A percentile compares a stretch with the other conserved stretches of the same genome.
Evolutionary conservation across 1,140 invertebrate genomes (phyloP).

Genomic region (Drosophila kikkawai): DNA sequence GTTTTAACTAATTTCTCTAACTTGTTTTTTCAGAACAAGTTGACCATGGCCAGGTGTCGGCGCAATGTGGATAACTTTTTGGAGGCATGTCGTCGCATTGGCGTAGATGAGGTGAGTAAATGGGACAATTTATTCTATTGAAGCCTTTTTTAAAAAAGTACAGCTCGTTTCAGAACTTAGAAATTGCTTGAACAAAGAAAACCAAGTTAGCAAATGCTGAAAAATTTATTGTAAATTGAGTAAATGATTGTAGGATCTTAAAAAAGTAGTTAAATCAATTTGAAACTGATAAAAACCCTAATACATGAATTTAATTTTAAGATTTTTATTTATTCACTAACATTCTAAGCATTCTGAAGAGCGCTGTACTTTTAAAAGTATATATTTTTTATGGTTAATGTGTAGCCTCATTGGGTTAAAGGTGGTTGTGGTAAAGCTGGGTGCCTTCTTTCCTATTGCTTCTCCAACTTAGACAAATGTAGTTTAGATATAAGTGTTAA

Average conservation of each 20-base stretch:
- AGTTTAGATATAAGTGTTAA: constrained; percentile 44
- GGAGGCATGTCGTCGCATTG: constrained; percentile 96
- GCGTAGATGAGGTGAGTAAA: constrained; percentile 95
- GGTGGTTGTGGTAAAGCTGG: constrained; percentile 23
- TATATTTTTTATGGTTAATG: background rate
- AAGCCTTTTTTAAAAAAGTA: background rate
- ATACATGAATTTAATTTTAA: background rate
- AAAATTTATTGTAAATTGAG: background rate
- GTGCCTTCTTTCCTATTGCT: constrained; percentile 41
- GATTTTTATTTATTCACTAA: background rate
- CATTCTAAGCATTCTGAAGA: background rate
- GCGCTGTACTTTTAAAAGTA: background rate
- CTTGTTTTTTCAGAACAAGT: constrained; percentile 91
- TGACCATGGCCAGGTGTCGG: constrained; percentile 96
- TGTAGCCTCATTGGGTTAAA: constrained; percentile 6
- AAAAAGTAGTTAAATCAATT: background rate
- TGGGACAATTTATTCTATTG: background rate
- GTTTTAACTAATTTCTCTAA: background rate
- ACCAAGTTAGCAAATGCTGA: no score
- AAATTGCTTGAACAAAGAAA: background rate
- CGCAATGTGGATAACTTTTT: constrained; percentile 98
- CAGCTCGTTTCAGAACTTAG: constrained; percentile 10
- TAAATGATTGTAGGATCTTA: background rate
- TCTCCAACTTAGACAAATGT: constrained; percentile 14
- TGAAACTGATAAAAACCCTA: background rate